Base-by-base conservation (phyloP, 2,113 vertebrate genomes). In the Machaerirhynchus nigripectus region DNA sequence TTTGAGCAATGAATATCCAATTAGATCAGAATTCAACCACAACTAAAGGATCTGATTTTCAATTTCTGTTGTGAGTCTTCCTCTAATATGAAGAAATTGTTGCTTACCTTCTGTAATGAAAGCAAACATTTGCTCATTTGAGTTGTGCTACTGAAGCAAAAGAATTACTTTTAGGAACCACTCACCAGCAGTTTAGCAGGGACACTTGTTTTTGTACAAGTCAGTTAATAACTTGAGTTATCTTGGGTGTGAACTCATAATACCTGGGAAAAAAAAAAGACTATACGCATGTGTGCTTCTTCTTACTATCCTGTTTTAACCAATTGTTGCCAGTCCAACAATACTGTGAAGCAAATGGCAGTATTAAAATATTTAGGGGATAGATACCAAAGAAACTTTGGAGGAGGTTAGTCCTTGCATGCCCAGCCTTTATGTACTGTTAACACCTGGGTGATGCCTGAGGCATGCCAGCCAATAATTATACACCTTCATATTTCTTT, bases 381-480 rank as follows among this genome's bases (percentile, higher is more conserved):
- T 87, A 67, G 93, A 96, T 95, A 95, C 94, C 71, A 93, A 76
- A 92, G 78, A 86, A 92, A 69, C 60, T 96, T 56, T 91, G 80
- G 63, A 96, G 88, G 83, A 95, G 88, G 96, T 96, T 96, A 89
- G 97, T 95, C 90, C 82, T 96, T 97, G 97, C 97, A 97, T 85
- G 98, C 97, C 97, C 97, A 85, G 84, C 75, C 94, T 96, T 95
- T 94, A 90, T 90, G 94, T 90, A 86, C 93, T 93, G 87, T 93
- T 94, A 91, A 96, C 97, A 97, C 97, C 98, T 98, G 98, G 96
- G 90, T 93, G 97, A 93, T 69, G 97, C 98, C 97, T 87, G 77
- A 84, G 97, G 98, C 98, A 83, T 93, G 52, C 93, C 88, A 95
- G 73, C 52, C 93, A 79, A 79, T 96, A 97, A 98, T 98, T 97